These are phyloP conservation scores for Cherax destructor DNA, from an alignment of 1,140 invertebrate genomes.

Conservation along the genomic window DNA sequence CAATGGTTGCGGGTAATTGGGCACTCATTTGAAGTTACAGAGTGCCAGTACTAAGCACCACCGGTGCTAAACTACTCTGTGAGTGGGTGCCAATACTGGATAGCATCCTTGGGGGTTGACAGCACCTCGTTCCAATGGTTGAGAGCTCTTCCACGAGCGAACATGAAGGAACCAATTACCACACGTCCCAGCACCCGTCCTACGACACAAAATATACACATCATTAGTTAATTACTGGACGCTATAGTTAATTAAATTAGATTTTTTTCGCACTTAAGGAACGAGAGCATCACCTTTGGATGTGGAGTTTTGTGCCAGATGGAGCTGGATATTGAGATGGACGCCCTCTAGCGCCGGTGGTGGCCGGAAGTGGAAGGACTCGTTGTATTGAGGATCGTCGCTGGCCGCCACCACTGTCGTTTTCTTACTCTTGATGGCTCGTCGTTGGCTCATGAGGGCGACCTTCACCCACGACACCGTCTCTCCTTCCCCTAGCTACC, in stretches of 20 bases:
- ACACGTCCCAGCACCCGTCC: slow-evolving; percentile 43
- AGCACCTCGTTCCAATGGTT: slow-evolving; percentile 60
- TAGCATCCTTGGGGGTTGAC: slow-evolving; percentile 43
- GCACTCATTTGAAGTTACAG: not conserved
- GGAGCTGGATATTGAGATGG: slow-evolving; percentile 37
- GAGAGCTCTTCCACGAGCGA: slow-evolving; percentile 45
- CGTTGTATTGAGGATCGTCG: slow-evolving; percentile 54
- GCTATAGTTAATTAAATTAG: too few species aligned
- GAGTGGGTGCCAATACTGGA: slow-evolving; percentile 65
- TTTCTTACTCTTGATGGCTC: slow-evolving; percentile 53
- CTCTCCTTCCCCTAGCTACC: slow-evolving; percentile 42
- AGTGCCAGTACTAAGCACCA: slow-evolving; percentile 4
- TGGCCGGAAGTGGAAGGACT: slow-evolving; percentile 58
- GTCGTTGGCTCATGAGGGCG: slow-evolving; percentile 42
- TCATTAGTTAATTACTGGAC: too few species aligned
- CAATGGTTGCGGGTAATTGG: not conserved
- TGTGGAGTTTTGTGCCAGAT: slow-evolving; percentile 18
- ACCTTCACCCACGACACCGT: slow-evolving; percentile 53
- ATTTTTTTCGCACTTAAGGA: too few species aligned
- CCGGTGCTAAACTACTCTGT: slow-evolving; percentile 20
- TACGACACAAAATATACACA: not conserved
- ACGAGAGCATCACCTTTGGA: slow-evolving; percentile 24
- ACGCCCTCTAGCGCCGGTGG: slow-evolving; percentile 47
- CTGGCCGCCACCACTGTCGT: slow-evolving; percentile 31
- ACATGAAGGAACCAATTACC: slow-evolving; percentile 57